Evolutionary conservation across 1,140 invertebrate species (phyloP).

Genomic region (Galleria mellonella): DNA sequence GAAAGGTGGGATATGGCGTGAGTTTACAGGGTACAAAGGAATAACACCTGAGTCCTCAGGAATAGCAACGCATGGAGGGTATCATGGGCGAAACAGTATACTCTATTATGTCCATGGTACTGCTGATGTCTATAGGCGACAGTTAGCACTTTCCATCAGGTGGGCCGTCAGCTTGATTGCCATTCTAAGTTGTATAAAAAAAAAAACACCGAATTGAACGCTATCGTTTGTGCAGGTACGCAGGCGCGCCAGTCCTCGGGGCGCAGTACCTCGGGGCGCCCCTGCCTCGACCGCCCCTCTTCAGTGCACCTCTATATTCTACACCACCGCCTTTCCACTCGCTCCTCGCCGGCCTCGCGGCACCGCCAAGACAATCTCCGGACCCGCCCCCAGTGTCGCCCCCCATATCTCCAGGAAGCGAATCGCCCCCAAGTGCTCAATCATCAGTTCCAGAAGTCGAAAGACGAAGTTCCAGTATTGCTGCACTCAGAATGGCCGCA

Average conservation of each 20-base stretch:
- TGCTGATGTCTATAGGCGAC: no score
- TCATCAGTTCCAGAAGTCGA: constrained; percentile 78
- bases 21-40: no score
- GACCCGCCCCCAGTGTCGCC: constrained; percentile 77
- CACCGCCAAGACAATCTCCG: constrained; percentile 77
- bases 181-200: no score
- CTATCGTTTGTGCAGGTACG: constrained; percentile 33
- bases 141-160: no score
- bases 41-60: no score
- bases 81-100: no score
- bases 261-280: constrained; percentile 78
- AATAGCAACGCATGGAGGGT: no score
- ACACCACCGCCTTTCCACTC: constrained; percentile 87
- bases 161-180: no score
- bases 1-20: no score
- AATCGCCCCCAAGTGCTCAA: constrained; percentile 54
- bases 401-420: constrained; percentile 66
- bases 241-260: constrained; percentile 44
- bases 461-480: constrained; percentile 91
- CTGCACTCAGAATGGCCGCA: constrained; percentile 91
- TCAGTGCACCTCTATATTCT: constrained; percentile 78
- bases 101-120: no score
- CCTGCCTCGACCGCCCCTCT: constrained; percentile 78
- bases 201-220: background rate
- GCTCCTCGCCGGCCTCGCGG: constrained; percentile 87